Evolutionary conservation across 2,888 invertebrate genomes (phyloP).

Genomic region (Syrphus vitripennis): DNA sequence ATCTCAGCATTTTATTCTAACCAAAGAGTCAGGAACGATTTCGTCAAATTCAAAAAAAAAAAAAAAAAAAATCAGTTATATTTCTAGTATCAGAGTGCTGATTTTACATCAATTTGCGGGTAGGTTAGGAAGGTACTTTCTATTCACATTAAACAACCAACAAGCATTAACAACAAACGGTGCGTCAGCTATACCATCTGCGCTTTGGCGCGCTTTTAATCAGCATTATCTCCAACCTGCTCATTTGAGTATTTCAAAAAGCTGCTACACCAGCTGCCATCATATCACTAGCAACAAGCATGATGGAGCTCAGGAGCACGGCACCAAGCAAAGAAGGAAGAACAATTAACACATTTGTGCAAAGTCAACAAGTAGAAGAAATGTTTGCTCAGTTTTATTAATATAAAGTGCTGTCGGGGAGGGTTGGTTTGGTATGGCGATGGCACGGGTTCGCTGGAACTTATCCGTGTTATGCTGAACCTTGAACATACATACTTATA

Average conservation of each 20-base stretch:
- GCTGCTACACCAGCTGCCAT: not conserved
- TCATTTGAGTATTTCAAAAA: slow-evolving; percentile 22
- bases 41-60: no score
- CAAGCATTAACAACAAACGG: not conserved
- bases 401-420: slow-evolving; percentile 39
- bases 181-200: not conserved
- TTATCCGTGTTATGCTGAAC: not conserved
- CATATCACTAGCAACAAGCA: slow-evolving; percentile 20
- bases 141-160: not conserved
- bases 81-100: no score
- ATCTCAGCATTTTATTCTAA: no score
- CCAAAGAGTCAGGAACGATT: no score
- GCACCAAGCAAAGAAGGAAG: no score
- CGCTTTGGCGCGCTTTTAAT: not conserved
- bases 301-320: no score
- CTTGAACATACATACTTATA: not conserved
- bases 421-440: no score
- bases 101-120: no score
- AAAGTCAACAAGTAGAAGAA: slow-evolving; percentile 66
- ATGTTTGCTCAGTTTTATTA: slow-evolving; percentile 68
- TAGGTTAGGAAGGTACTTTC: no score
- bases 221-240: slow-evolving; percentile 8
- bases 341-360: slow-evolving; percentile 70
- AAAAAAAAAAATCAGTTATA: no score
- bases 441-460: not conserved